These are phyloP conservation scores for Iguana delicatissima DNA, from an alignment of 2,797 vertebrate species.

Conservation along the genomic window DNA sequence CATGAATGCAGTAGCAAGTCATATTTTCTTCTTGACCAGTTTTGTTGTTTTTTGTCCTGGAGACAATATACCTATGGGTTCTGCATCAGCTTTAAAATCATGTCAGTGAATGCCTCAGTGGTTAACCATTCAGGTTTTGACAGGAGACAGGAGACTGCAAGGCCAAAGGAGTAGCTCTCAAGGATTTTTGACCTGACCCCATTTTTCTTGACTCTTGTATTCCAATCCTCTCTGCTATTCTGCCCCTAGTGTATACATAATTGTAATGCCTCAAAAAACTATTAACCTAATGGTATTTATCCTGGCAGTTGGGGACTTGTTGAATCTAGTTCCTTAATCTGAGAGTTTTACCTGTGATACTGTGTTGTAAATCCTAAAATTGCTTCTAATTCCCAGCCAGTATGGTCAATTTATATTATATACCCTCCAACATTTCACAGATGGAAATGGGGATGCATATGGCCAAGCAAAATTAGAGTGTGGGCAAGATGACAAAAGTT, in stretches of 20 bases:
- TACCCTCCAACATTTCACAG: too few relatives aligned
- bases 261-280: too few relatives aligned
- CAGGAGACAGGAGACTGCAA: conserved; percentile 1
- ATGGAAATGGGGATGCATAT: too few relatives aligned
- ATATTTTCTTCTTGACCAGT: background rate
- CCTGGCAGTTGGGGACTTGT: background rate
- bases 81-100: background rate
- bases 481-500: too few relatives aligned
- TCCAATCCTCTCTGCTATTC: background rate
- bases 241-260: background rate
- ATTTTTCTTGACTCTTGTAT: background rate
- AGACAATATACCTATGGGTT: background rate
- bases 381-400: background rate
- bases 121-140: conserved; percentile 8
- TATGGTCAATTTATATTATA: too few relatives aligned
- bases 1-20: background rate
- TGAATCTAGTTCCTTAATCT: background rate
- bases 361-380: background rate
- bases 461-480: too few relatives aligned
- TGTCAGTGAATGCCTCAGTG: background rate
- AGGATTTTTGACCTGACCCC: conserved; percentile 19
- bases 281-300: background rate
- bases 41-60: background rate
- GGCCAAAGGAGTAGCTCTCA: background rate
- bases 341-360: background rate